A percentile compares a stretch with the other conserved stretches of the same genome.
Evolutionary conservation across 1,140 invertebrate genomes (phyloP).

Genomic region (Magallana gigas): DNA sequence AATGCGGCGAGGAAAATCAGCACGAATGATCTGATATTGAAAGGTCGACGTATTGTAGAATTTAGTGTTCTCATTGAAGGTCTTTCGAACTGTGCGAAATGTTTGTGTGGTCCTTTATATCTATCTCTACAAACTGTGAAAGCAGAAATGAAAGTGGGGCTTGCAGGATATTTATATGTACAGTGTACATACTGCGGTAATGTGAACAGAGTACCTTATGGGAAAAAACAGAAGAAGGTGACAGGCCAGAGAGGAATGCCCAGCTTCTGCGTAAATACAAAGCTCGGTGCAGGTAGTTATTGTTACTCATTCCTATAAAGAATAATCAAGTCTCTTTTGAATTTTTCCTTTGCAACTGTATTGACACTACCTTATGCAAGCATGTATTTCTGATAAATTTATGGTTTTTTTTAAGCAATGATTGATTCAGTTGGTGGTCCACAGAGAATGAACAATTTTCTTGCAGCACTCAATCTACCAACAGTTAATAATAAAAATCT

Average conservation of each 20-base stretch:
- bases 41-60: not conserved
- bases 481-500: constrained; percentile 31
- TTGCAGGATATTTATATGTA: constrained; percentile 8
- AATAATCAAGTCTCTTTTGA: not conserved
- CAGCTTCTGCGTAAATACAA: constrained; percentile 32
- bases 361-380: not conserved
- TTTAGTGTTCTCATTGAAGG: not conserved
- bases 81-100: not conserved
- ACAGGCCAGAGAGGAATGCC: constrained; percentile 33
- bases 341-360: not conserved
- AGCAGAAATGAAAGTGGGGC: constrained; percentile 6
- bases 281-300: constrained; percentile 41
- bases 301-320: not conserved
- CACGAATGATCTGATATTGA: not conserved
- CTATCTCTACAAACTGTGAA: not conserved
- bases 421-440: constrained; percentile 40
- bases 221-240: not conserved
- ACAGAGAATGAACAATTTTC: constrained; percentile 42
- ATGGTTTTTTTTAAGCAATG: constrained; percentile 30
- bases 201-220: constrained; percentile 9
- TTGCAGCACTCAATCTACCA: not conserved
- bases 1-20: constrained; percentile 3
- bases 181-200: not conserved
- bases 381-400: not conserved
- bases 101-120: constrained; percentile 18